Evolutionary conservation across 1,140 invertebrate genomes (phyloP), one percentile per base, ranked within the genome.

Genomic region (Phocides pigmalion): DNA sequence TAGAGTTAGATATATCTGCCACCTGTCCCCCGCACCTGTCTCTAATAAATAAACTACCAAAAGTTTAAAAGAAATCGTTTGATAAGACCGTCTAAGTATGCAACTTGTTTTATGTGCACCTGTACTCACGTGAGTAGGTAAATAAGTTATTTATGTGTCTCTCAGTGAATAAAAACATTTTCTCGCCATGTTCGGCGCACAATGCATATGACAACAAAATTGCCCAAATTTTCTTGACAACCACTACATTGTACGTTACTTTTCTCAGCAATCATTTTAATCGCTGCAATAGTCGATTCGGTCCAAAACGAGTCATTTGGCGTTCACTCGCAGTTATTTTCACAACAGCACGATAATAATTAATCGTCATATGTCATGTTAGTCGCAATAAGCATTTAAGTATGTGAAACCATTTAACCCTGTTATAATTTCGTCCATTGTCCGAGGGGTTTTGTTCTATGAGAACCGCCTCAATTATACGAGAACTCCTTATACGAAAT

Each of bases 401-500:
- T 84, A 91, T 91, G 89, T 89, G 89, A 91, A 91, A 82, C 74
- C 75, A 76, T 85, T 79, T 79, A 85, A 84, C 77, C 78, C 84
- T 84, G 84, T 88, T 87, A 88, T 89, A 89, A 84, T 91, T 89
- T 83, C 67, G 81, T 77, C 81, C 74, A 91, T 91, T 91, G 89
- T 91, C 87, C 87, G 76, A 82, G 74, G 70, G 65, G 76, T 84
- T 87, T 90, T 84, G 81, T 90, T 89, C 88, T 90, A 84, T 91
- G 89, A 79, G 89, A 91, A 91, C 89, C 79, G 81, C 76, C 78
- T 87, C 85, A 91, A 91, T 91, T 91, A 89, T 87, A 68, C 72
- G 70, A 76, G 65, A 74, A 70, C 79, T 73, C 62, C 32, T 39
- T 76, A 72, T 87, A 89, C 82, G 79, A 91, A 91, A 89, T 87